phyloP scores from a whole-genome alignment of 2,888 invertebrate genomes.

The Ellobium chinense region DNA sequence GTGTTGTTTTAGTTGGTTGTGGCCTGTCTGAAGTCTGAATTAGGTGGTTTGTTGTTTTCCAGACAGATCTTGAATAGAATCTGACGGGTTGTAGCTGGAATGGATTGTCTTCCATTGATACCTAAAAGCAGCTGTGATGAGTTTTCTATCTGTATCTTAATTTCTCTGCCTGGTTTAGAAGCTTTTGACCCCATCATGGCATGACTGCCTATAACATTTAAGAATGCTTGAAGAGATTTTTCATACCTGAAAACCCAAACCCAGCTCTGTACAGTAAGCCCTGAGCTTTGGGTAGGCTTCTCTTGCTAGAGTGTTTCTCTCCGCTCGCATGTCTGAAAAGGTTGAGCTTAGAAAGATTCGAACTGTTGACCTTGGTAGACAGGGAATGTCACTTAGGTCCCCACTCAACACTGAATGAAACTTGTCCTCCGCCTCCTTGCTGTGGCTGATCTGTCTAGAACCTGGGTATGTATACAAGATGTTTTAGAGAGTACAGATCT shows the following conservation, averaged over 20 bases:
- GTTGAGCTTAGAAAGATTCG: constrained; percentile 76
- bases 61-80: too few species aligned
- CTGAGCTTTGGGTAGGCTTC: constrained; percentile 70
- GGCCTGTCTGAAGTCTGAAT: too few species aligned
- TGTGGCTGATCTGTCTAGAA: constrained; percentile 33
- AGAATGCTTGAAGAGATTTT: neutral
- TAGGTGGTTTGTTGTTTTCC: too few species aligned
- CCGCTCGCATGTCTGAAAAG: constrained; percentile 75
- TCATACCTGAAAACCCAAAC: constrained; percentile 70
- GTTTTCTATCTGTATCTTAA: too few species aligned
- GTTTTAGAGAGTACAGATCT: too few species aligned
- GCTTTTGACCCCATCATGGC: too few species aligned
- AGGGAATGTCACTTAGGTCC: constrained; percentile 65
- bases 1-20: too few species aligned
- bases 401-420: constrained; percentile 67
- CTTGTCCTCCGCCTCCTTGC: constrained; percentile 55
- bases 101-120: too few species aligned
- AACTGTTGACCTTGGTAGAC: constrained; percentile 70
- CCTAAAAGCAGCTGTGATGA: too few species aligned
- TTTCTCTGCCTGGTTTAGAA: too few species aligned
- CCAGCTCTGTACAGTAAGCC: constrained; percentile 62
- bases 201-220: too few species aligned
- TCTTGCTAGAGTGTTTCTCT: constrained; percentile 70
- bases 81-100: too few species aligned
- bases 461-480: neutral